Percentiles rank a stretch among this genome's conserved stretches.
Conservation (phyloP, 2,888 invertebrate genomes). For the Priocnemis perturbator region DNA sequence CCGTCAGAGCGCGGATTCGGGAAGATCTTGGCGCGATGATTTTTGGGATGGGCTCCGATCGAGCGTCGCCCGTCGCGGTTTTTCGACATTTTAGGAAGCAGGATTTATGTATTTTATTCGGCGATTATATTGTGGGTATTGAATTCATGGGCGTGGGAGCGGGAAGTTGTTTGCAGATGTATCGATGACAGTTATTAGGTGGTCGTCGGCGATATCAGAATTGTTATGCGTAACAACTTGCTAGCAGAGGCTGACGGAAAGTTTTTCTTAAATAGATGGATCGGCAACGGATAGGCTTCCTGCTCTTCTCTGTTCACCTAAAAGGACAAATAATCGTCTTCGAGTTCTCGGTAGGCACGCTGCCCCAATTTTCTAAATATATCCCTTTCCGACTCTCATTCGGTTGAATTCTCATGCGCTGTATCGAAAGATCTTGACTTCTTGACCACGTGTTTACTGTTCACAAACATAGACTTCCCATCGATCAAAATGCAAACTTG, state of each 20-base stretch:
- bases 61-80: background rate
- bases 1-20: too few species aligned
- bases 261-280: too few species aligned
- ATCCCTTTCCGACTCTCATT: slow-evolving; percentile 56
- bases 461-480: slow-evolving; percentile 67
- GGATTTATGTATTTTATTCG: too few species aligned
- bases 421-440: slow-evolving; percentile 69
- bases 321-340: slow-evolving; percentile 50
- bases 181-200: too few species aligned
- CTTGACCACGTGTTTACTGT: slow-evolving; percentile 68
- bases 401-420: slow-evolving; percentile 55
- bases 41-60: background rate
- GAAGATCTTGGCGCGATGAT: background rate
- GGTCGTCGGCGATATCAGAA: too few species aligned
- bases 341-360: slow-evolving; percentile 44
- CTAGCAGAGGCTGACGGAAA: background rate
- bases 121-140: too few species aligned
- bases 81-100: too few species aligned
- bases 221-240: background rate
- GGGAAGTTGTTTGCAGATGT: too few species aligned
- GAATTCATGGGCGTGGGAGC: too few species aligned
- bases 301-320: slow-evolving; percentile 26
- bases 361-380: slow-evolving; percentile 73
- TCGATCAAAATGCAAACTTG: slow-evolving; percentile 44
- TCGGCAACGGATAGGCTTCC: slow-evolving; percentile 5